A percentile compares a stretch with the other conserved stretches of the same genome.
phyloP scores from a whole-genome alignment of 2,113 vertebrate genomes.

The Furnarius figulus region DNA sequence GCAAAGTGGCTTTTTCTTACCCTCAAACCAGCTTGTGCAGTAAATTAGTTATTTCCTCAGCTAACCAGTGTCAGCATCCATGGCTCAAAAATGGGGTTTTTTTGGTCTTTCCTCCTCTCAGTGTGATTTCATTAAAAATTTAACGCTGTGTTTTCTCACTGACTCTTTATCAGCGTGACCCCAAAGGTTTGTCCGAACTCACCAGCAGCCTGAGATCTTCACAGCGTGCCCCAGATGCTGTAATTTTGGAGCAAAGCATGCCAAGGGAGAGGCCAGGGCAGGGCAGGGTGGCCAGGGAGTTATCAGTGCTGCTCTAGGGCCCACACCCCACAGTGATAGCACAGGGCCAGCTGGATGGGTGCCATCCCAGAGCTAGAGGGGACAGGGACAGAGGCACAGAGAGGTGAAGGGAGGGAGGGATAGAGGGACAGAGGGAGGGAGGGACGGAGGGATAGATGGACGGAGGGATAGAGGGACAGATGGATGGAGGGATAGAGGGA shows the following conservation, averaged over 20 bases:
- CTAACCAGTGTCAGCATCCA: background rate
- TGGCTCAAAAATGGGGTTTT: background rate
- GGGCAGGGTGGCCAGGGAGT: background rate
- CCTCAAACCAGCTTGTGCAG: background rate
- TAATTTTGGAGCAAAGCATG: rapidly evolving
- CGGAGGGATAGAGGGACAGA: too few species aligned
- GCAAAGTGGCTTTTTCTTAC: background rate
- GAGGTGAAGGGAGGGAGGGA: too few species aligned
- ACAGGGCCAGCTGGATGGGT: background rate
- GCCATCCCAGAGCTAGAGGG: background rate
- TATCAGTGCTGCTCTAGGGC: background rate
- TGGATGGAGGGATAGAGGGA: too few species aligned
- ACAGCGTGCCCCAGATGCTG: rapidly evolving
- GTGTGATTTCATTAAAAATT: background rate
- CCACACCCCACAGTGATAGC: background rate
- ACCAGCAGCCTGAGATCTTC: rapidly evolving
- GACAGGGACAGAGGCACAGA: background rate
- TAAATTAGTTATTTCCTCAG: background rate
- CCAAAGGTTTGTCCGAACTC: too few species aligned
- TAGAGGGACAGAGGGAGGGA: too few species aligned
- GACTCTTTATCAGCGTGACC: background rate
- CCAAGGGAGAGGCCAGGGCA: rapidly evolving
- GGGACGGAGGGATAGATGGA: too few species aligned
- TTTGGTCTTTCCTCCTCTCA: background rate
- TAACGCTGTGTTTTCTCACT: background rate